Base-by-base conservation (phyloP, 37 sponge, comb jelly and placozoan species). In the Axinella damicornis region DNA sequence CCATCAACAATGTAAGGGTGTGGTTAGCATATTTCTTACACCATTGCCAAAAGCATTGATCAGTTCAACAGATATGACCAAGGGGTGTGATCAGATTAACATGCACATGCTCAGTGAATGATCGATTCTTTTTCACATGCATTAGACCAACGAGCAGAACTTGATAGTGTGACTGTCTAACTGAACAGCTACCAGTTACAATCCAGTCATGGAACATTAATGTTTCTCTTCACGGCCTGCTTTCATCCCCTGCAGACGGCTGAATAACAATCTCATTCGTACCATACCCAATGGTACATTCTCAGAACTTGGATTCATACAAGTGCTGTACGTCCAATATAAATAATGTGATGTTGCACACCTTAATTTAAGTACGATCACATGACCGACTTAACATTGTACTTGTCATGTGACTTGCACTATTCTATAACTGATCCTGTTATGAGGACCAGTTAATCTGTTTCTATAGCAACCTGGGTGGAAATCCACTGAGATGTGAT, bases 401-500 rank as follows among this genome's bases (percentile, higher is more conserved):
- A n/a, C n/a, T n/a, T n/a, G n/a, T n/a, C n/a, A n/a, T n/a, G n/a
- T n/a, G n/a, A n/a, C n/a, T n/a, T n/a, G n/a, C n/a, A n/a, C 46
- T 9, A 46, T 9, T 46, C 6, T 12, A 46, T 4, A 9, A 46
- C 46, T 12, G 9, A 46, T 9, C 4, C 46, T 46, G 46, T 9
- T 46, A 46, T 12, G 9, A 46, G 9, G 9, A 9, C 46, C 46
- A 46, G 6, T 46, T 12, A 12, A 11, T 11, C 11, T 61, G n/a
- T 38, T n/a, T 38, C 20, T 24, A 73, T 37, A 87, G 88, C 16
- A 32, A 5, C 15, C 69, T 87, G 20, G 77, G 15, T 6, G 24
- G 39, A 2, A 87, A 87, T 34, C 85, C 85, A 24, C 30, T 87
- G 15, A 20, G 24, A 5, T 87, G 88, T 55, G 88, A 87, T 41